Conservation (phyloP, 1,140 invertebrate genomes). For the Aphelenchoides besseyi region DNA sequence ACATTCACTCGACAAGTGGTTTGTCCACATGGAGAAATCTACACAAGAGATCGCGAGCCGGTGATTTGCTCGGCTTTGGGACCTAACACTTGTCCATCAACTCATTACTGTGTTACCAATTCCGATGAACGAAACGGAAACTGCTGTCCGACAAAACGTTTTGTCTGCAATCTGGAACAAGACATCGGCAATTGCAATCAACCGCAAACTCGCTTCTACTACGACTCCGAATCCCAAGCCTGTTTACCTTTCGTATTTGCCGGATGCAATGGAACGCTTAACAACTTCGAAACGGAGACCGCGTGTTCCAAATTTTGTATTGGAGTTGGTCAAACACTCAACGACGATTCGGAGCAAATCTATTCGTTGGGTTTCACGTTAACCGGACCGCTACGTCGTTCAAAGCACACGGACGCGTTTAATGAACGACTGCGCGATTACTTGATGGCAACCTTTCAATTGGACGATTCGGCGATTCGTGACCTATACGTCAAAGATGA, state of each 20-base stretch:
- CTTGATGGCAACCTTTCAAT: constrained; percentile 32
- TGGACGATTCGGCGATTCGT: constrained; percentile 33
- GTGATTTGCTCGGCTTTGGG: constrained; percentile 31
- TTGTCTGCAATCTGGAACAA: constrained; percentile 46
- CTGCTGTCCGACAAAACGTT: constrained; percentile 53
- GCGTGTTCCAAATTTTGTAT: constrained; percentile 49
- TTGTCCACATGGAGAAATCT: constrained; percentile 21
- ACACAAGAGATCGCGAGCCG: constrained; percentile 28
- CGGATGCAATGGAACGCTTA: constrained; percentile 48
- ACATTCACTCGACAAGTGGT: neutral
- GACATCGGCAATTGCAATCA: constrained; percentile 41
- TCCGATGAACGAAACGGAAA: constrained; percentile 33
- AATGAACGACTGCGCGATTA: constrained; percentile 27
- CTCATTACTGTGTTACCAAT: constrained; percentile 49
- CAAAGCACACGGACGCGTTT: constrained; percentile 22
- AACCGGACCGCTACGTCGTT: constrained; percentile 39
- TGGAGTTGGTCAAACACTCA: constrained; percentile 32
- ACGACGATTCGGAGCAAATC: constrained; percentile 25
- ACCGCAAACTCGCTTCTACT: constrained; percentile 39
- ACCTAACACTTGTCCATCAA: constrained; percentile 41
- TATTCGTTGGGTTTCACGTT: constrained; percentile 49
- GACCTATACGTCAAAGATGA: constrained; percentile 48
- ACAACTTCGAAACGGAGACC: constrained; percentile 46
- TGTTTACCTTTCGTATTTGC: constrained; percentile 45
- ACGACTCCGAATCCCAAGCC: constrained; percentile 30